Conservation (phyloP, 1,140 invertebrate genomes). For the Sesamia nonagrioides region DNA sequence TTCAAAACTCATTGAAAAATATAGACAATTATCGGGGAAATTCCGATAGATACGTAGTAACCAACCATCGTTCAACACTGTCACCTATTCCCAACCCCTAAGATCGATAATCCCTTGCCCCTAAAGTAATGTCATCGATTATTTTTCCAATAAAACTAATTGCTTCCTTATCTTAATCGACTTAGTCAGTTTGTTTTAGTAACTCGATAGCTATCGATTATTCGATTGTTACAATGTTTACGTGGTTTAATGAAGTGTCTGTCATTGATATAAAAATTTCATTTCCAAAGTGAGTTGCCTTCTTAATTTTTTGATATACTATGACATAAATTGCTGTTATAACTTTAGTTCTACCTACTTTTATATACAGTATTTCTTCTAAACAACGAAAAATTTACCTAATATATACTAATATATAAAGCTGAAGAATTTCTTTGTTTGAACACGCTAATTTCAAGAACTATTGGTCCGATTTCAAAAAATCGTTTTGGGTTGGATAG, state of each 20-base stretch:
- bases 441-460: too few relatives aligned
- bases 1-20: background rate
- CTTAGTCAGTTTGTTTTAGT: slow-evolving; percentile 39
- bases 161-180: slow-evolving; percentile 29
- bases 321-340: too few relatives aligned
- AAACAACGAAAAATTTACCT: too few relatives aligned
- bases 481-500: too few relatives aligned
- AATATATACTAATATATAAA: too few relatives aligned
- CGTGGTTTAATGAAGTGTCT: background rate
- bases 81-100: background rate
- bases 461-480: too few relatives aligned
- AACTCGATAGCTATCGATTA: slow-evolving; percentile 37
- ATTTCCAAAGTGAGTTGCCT: background rate
- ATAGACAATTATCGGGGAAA: background rate
- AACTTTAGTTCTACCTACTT: too few relatives aligned
- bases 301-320: background rate
- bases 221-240: slow-evolving; percentile 20
- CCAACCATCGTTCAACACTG: background rate
- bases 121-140: background rate
- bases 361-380: too few relatives aligned
- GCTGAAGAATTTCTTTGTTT: too few relatives aligned
- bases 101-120: background rate
- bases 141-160: slow-evolving; percentile 39
- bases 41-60: background rate
- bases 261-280: background rate